These are phyloP conservation scores for Micromussa lordhowensis DNA, from an alignment of 92 coral and sea anemone species.

Conservation along the genomic window DNA sequence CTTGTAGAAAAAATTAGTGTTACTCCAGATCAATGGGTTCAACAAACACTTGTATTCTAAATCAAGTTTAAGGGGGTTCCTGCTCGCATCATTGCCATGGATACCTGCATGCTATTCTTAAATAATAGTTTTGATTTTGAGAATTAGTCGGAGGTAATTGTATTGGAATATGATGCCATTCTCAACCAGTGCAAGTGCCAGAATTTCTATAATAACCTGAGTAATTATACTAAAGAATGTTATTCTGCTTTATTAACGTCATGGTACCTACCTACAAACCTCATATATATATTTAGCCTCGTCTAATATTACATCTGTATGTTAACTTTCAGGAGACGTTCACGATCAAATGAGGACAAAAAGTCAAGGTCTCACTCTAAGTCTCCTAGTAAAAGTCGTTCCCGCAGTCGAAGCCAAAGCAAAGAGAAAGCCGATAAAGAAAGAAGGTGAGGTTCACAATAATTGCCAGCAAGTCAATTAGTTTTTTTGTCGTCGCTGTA, in stretches of 20 bases:
- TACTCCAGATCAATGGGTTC: too few relatives aligned
- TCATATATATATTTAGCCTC: too few relatives aligned
- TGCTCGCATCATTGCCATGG: background rate
- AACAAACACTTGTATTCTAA: too few relatives aligned
- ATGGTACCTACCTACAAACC: background rate
- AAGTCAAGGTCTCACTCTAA: constrained; percentile 48
- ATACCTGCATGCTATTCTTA: background rate
- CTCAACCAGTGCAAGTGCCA: too few relatives aligned
- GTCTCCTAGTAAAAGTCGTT: constrained; percentile 48
- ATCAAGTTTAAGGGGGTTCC: too few relatives aligned
- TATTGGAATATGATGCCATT: too few relatives aligned
- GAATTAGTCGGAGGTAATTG: too few relatives aligned
- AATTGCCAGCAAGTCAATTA: too few relatives aligned
- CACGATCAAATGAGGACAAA: constrained; percentile 36
- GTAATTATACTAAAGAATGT: too few relatives aligned
- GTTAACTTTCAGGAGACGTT: constrained; percentile 22
- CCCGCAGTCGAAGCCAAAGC: constrained; percentile 47
- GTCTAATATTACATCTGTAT: background rate
- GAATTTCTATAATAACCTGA: too few relatives aligned
- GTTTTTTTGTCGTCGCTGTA: background rate
- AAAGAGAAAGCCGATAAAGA: constrained; percentile 24
- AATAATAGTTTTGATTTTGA: too few relatives aligned
- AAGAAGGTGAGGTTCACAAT: constrained; percentile 12
- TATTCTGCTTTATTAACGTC: background rate
- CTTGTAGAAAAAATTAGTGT: too few relatives aligned